Evolutionary conservation across 2,797 vertebrate species (phyloP).

Genomic region (Gobionotothen gibberifrons): DNA sequence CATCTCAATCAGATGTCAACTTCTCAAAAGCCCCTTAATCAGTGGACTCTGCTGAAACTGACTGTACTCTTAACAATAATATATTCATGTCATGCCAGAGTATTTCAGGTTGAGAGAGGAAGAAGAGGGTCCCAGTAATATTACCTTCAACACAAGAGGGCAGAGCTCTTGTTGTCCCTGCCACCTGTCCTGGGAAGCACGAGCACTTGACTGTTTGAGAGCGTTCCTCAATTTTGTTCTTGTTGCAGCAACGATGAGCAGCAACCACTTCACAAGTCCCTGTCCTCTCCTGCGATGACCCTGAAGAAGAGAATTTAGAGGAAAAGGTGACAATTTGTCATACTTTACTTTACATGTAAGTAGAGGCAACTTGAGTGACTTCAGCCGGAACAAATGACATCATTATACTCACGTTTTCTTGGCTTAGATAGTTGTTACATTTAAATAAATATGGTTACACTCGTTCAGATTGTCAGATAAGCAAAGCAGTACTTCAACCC

Average conservation of each 20-base stretch:
- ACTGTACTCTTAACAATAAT: slow-evolving; percentile 30
- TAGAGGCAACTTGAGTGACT: background rate
- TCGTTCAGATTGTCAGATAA: slow-evolving; percentile 1
- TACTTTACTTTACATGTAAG: slow-evolving; percentile 18
- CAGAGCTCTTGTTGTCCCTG: slow-evolving; percentile 91
- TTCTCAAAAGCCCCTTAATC: slow-evolving; percentile 39
- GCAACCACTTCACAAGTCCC: slow-evolving; percentile 96
- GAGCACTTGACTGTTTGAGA: slow-evolving; percentile 97
- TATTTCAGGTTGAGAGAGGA: slow-evolving; percentile 32
- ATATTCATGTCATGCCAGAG: slow-evolving; percentile 44
- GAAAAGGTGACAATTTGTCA: slow-evolving; percentile 5
- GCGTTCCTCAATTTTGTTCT: slow-evolving; percentile 94
- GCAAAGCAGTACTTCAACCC: background rate
- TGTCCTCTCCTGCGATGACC: slow-evolving; percentile 88
- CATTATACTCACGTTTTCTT: slow-evolving; percentile 9
- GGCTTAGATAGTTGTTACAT: background rate
- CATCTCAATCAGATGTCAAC: slow-evolving; percentile 48
- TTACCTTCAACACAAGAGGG: slow-evolving; percentile 96
- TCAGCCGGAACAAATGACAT: background rate
- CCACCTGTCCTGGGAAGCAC: slow-evolving; percentile 95
- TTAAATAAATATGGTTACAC: slow-evolving; percentile 4
- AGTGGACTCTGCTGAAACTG: slow-evolving; percentile 18
- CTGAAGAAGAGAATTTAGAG: slow-evolving; percentile 70
- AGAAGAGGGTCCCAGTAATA: slow-evolving; percentile 34
- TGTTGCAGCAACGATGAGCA: slow-evolving; percentile 96